These are phyloP conservation scores for Toxonevra muliebris DNA, from an alignment of 2,888 invertebrate species.

Conservation along the genomic window DNA sequence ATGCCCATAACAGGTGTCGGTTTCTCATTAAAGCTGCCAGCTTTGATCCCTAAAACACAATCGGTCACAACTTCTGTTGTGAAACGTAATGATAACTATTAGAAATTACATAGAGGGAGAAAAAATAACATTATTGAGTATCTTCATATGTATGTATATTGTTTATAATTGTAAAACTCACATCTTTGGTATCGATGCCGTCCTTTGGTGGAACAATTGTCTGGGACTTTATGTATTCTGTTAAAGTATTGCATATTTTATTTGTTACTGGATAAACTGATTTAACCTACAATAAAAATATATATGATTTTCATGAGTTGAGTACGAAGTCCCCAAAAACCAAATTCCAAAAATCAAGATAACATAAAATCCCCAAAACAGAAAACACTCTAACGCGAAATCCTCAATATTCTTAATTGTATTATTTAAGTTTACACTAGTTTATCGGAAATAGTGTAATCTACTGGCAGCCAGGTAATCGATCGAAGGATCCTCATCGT, in stretches of 20 bases:
- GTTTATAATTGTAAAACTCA: no score
- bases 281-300: conserved; percentile 63
- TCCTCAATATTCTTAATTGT: no score
- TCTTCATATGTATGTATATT: not conserved
- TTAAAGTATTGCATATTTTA: conserved; percentile 63
- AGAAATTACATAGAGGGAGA: not conserved
- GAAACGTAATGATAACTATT: conserved; percentile 56
- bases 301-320: no score
- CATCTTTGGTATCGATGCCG: conserved; percentile 65
- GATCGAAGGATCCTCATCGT: no score
- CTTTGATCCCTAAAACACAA: conserved; percentile 66
- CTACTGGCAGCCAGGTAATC: no score
- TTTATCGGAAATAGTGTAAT: no score
- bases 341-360: no score
- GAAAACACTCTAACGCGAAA: no score
- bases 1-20: conserved; percentile 55
- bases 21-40: conserved; percentile 58
- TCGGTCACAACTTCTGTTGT: conserved; percentile 65
- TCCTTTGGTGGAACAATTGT: conserved; percentile 46
- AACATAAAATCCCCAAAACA: no score
- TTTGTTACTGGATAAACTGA: conserved; percentile 66
- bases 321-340: no score
- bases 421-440: no score
- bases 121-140: not conserved
- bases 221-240: conserved; percentile 60